These are phyloP conservation scores for Amyelois transitella DNA, from an alignment of 1,140 invertebrate genomes.

Conservation along the genomic window DNA sequence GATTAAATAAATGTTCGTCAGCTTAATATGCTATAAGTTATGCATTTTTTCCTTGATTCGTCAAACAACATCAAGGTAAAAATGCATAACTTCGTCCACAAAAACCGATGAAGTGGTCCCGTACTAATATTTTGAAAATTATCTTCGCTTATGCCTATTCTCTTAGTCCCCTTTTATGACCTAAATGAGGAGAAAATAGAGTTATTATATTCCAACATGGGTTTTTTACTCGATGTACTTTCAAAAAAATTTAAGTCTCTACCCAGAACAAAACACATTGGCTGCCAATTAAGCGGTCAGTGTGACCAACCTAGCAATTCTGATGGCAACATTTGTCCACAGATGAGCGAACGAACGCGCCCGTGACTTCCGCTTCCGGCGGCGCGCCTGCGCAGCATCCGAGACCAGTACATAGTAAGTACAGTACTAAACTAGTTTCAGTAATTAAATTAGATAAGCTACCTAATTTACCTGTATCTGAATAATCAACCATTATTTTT, in stretches of 20 bases:
- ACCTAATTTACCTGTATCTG: background rate
- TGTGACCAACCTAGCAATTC: constrained; percentile 61
- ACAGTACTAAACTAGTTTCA: constrained; percentile 2
- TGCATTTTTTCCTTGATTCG: no score
- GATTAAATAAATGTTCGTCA: no score
- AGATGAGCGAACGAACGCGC: constrained; percentile 63
- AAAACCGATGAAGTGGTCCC: no score
- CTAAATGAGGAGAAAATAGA: no score
- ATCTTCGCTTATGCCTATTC: no score
- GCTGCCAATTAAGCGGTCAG: constrained; percentile 9
- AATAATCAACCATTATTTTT: background rate
- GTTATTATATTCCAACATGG: no score
- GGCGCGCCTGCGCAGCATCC: constrained; percentile 70
- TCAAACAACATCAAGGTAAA: no score
- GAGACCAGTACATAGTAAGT: constrained; percentile 38
- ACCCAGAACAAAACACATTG: background rate
- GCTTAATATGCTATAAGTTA: no score
- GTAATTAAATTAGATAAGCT: background rate
- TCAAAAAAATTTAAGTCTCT: background rate
- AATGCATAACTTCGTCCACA: no score
- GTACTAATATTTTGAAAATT: no score
- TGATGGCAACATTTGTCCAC: constrained; percentile 53
- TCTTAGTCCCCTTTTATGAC: no score
- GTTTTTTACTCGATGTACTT: no score
- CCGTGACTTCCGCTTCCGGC: constrained; percentile 70